phyloP scores from a whole-genome alignment of 1,140 invertebrate species.

The Brachionus angularis region DNA sequence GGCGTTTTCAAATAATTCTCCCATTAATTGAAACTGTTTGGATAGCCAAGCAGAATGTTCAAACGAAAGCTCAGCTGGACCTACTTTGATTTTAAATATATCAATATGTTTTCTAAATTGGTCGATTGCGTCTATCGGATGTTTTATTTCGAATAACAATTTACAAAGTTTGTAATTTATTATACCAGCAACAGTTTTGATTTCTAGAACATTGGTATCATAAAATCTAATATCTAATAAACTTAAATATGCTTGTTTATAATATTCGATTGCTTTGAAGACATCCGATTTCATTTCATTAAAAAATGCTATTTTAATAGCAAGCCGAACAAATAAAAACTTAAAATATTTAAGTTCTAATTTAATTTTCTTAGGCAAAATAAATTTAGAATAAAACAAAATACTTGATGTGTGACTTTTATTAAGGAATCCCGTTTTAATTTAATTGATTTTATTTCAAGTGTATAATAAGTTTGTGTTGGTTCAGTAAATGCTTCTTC shows the following conservation, averaged over 20 bases:
- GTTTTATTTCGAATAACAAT: slow-evolving; percentile 77
- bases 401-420: slow-evolving; percentile 76
- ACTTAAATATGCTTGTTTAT: slow-evolving; percentile 83
- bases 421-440: slow-evolving; percentile 82
- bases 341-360: slow-evolving; percentile 47
- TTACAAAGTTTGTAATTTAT: slow-evolving; percentile 88
- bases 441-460: slow-evolving; percentile 78
- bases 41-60: slow-evolving; percentile 94
- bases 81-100: slow-evolving; percentile 71
- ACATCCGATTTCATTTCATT: slow-evolving; percentile 86
- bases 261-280: slow-evolving; percentile 84
- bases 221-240: slow-evolving; percentile 77
- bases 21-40: slow-evolving; percentile 70
- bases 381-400: neutral
- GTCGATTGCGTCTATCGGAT: slow-evolving; percentile 83
- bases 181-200: slow-evolving; percentile 87
- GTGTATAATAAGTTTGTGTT: slow-evolving; percentile 83
- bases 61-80: slow-evolving; percentile 73
- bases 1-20: slow-evolving; percentile 1
- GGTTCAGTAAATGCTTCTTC: slow-evolving; percentile 82
- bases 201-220: slow-evolving; percentile 84
- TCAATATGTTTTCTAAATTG: slow-evolving; percentile 87
- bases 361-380: neutral
- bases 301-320: slow-evolving; percentile 94
- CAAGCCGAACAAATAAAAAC: slow-evolving; percentile 85